These are phyloP conservation scores for Cheirogaleus major DNA, from an alignment of 2,797 vertebrate genomes.

Conservation along the genomic window DNA sequence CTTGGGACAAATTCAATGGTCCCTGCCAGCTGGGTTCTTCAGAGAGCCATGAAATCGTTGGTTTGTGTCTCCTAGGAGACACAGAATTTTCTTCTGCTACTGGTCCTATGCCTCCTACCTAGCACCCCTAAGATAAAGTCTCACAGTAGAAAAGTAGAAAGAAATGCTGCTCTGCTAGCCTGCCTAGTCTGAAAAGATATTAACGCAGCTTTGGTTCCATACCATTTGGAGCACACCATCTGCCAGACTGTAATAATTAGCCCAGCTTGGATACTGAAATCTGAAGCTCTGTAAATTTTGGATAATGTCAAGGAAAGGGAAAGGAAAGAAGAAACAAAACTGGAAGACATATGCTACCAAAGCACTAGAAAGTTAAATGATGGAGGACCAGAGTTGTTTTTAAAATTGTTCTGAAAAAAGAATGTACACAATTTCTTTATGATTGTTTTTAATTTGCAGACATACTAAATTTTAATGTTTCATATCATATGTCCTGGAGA, in stretches of 20 bases:
- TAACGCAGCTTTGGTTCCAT: background rate
- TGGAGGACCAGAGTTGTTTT: background rate
- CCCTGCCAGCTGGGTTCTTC: background rate
- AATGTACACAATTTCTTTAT: background rate
- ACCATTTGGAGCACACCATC: constrained; percentile 48
- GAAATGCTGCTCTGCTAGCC: background rate
- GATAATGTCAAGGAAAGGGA: constrained; percentile 52
- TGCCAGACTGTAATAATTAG: constrained; percentile 58
- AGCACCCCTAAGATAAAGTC: background rate
- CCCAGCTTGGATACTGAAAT: constrained; percentile 20
- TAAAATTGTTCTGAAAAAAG: background rate
- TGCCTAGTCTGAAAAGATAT: constrained; percentile 17
- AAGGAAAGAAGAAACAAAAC: background rate
- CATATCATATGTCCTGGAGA: background rate
- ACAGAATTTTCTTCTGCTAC: background rate
- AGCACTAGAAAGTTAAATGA: constrained; percentile 5
- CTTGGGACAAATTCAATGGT: background rate
- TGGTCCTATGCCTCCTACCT: background rate
- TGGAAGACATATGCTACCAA: constrained; percentile 44
- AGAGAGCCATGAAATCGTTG: background rate
- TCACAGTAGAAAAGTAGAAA: background rate
- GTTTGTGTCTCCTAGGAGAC: background rate
- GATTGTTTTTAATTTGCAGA: background rate
- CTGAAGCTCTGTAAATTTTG: constrained; percentile 58
- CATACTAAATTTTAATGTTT: background rate